A percentile compares a stretch with the other conserved stretches of the same genome.
Conservation (phyloP, 2,888 invertebrate genomes). For the Caenorhabditis sp. region DNA sequence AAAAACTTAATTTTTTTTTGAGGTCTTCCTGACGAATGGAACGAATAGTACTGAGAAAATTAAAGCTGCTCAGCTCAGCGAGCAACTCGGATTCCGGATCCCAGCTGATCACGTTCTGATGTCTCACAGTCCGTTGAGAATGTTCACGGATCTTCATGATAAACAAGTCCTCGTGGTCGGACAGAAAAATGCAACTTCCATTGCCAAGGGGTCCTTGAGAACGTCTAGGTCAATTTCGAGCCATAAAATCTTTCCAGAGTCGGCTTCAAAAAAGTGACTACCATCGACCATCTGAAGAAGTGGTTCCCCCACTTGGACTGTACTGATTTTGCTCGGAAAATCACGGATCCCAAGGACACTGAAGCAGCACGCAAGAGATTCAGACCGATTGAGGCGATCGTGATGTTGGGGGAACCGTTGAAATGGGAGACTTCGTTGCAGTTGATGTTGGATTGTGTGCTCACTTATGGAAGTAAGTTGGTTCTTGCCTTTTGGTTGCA, state of each 20-base stretch:
- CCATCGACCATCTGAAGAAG: constrained; percentile 86
- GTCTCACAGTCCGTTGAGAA: constrained; percentile 87
- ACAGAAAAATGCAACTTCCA: constrained; percentile 86
- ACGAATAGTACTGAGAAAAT: constrained; percentile 86
- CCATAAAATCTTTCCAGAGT: no score
- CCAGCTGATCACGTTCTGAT: constrained; percentile 85
- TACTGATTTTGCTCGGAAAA: constrained; percentile 85
- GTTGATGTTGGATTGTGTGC: constrained; percentile 86
- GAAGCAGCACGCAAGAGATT: constrained; percentile 63
- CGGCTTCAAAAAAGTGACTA: constrained; percentile 87
- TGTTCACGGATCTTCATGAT: constrained; percentile 87
- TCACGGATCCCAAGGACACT: constrained; percentile 62
- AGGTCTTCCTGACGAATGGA: constrained; percentile 87
- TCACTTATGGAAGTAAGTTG: constrained; percentile 85
- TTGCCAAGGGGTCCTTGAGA: constrained; percentile 84
- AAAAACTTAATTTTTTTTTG: neutral
- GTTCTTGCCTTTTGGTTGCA: no score
- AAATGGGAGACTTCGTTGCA: constrained; percentile 88
- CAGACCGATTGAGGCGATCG: constrained; percentile 84
- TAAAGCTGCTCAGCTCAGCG: constrained; percentile 86
- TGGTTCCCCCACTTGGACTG: constrained; percentile 87
- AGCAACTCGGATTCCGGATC: constrained; percentile 86
- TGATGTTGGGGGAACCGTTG: constrained; percentile 87
- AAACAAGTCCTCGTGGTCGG: constrained; percentile 87
- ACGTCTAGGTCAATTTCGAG: neutral